These are phyloP conservation scores for Paramisgurnus dabryanus DNA, from an alignment of 2,113 vertebrate genomes.

Conservation along the genomic window DNA sequence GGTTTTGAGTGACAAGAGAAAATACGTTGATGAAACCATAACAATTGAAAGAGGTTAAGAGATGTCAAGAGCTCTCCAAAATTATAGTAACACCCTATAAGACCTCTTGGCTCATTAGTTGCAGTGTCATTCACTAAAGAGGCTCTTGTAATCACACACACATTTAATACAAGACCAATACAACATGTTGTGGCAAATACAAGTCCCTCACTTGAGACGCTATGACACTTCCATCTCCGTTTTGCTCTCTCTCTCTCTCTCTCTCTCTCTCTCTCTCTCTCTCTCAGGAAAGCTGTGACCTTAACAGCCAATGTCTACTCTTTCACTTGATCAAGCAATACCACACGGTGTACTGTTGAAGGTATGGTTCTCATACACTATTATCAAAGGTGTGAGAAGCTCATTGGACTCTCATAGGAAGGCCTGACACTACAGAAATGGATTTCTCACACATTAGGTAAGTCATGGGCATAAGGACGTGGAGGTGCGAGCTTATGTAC, in stretches of 20 bases:
- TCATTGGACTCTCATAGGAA: conserved; percentile 9
- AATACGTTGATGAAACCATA: conserved; percentile 29
- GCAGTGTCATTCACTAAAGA: conserved; percentile 62
- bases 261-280: not conserved
- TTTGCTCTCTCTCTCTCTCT: not conserved
- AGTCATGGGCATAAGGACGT: conserved; percentile 66
- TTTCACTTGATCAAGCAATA: conserved; percentile 46
- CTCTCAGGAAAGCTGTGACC: conserved; percentile 18
- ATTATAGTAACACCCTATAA: conserved; percentile 62
- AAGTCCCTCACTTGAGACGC: not conserved
- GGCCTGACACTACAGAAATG: conserved; percentile 60
- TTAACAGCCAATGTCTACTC: conserved; percentile 12
- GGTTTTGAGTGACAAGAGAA: conserved; percentile 6
- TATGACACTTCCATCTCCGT: not conserved
- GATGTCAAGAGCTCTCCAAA: conserved; percentile 77
- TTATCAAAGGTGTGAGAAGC: conserved; percentile 47
- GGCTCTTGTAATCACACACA: conserved; percentile 57
- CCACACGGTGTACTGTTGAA: conserved; percentile 47
- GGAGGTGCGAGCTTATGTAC: conserved; percentile 63
- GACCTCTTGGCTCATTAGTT: conserved; percentile 73
- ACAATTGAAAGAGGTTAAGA: conserved; percentile 77
- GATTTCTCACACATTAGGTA: conserved; percentile 77
- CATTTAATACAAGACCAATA: conserved; percentile 20
- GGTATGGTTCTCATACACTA: conserved; percentile 66
- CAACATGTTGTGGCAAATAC: conserved; percentile 13